Evolutionary conservation across 23 tunicate genomes (phyloP), one percentile per base, ranked within the genome.

Genomic region (Styela clava): DNA sequence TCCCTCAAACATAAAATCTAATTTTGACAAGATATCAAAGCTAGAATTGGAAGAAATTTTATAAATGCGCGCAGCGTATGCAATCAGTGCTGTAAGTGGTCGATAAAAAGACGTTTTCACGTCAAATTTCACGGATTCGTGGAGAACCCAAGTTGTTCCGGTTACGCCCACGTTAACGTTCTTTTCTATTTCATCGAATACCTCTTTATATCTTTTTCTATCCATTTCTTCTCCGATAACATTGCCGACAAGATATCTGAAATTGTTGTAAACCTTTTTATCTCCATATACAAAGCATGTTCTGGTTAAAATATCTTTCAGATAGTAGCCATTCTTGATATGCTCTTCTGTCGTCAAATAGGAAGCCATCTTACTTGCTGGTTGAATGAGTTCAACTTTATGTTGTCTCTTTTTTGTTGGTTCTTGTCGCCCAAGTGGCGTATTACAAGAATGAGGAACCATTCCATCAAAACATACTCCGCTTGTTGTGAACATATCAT

Each of bases 381-480:
- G 67, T 36, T 86, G 65, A 9, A 86, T 86, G 31, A 86, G 74
- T 81, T 86, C 91, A 18, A 71, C 52, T 1, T 62, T 44, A 25
- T 61, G 35, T 19, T 63, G 20, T 52, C 68, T 83, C 32, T 28
- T 70, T 28, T 61, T 26, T 31, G 81, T 83, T 28, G 74, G 34
- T 33, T 64, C 51, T 31, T 68, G 73, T 36, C 94, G 69, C 2
- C 91, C 91, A 21, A 86, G 33, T 21, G 91, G 85, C 23, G 61
- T 61, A 63, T 81, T 86, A 78, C 85, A 64, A 1, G 91, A n/a
- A 65, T 74, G 71, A 24, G 91, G 91, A 25, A 52, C 33, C 74
- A 62, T 81, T 64, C 91, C 91, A 73, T 86, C 91, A 3, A 52
- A 81, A 16, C 82, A 71, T 0, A 86, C 25, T 7, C 91, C 91